phyloP scores from a whole-genome alignment of 2,113 vertebrate genomes.

The Candoia aspera region DNA sequence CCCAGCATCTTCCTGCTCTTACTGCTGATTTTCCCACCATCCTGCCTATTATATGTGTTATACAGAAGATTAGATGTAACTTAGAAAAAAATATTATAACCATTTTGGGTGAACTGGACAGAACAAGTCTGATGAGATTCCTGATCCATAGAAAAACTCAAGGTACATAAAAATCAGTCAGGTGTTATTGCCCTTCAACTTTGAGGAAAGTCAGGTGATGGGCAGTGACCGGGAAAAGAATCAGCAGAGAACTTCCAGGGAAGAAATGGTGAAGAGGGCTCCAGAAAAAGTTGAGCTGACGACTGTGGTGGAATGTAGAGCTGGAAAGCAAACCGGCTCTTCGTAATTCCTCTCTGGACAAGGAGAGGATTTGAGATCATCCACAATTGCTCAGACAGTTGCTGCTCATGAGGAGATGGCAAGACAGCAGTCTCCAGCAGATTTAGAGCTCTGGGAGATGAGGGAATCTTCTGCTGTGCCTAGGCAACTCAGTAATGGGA shows the following conservation, averaged over 20 bases:
- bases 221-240: neutral
- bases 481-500: neutral
- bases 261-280: too few relatives aligned
- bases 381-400: too few relatives aligned
- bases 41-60: neutral
- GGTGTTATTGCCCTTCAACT: neutral
- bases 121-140: neutral
- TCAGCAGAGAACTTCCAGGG: neutral
- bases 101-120: neutral
- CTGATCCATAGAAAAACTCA: neutral
- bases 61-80: neutral
- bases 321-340: too few relatives aligned
- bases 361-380: too few relatives aligned
- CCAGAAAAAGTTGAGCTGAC: too few relatives aligned
- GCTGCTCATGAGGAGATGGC: too few relatives aligned
- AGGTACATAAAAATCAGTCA: neutral
- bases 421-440: too few relatives aligned
- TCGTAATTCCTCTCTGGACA: too few relatives aligned
- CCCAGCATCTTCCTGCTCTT: neutral
- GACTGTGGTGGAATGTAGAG: too few relatives aligned
- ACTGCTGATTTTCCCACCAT: neutral
- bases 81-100: neutral
- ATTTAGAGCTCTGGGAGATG: too few relatives aligned
- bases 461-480: neutral
- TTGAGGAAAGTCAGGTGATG: neutral